Base-by-base conservation (phyloP, 1,140 invertebrate genomes). In the Oncopeltus fasciatus region DNA sequence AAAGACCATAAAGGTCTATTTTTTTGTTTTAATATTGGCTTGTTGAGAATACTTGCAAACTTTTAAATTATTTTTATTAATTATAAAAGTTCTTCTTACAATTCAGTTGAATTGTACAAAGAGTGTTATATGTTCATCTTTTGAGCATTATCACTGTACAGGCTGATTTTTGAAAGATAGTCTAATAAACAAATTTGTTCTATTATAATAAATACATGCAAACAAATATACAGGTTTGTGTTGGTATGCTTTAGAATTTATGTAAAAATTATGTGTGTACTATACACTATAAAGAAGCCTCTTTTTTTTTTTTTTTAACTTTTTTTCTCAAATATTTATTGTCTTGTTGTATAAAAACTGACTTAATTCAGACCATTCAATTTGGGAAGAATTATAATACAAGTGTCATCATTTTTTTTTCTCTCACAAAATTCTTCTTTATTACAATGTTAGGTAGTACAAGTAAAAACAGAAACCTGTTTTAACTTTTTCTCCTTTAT, bases 181-280 rank as follows among this genome's bases (percentile, higher is more conserved):
- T 58, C 3, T 58, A 31, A 53, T 33, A 61, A 31, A 53, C 26
- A 61, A 61, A 61, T 29, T 61, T 61, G 18, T 31, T 61, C 47
- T 61, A 61, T 61, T 61, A 33, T 56, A 29, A 56, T 53, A 61
- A 61, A 61, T 56, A 61, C 60, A 61, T 61, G 60, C 49, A 61
- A 18, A 44, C 51, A 27, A 47, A 49, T 18, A 47, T 61, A 61
- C 60, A 61, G 56, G 18, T 38, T 61, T 61, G 60, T 61, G 60
- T 33, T 56, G 60, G 44, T 61, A 29, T 44, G 24, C 21, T 28
- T 43, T 43, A 60, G 31, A 60, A 46, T 57, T 5, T 51, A 33
- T 33, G 31, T 44, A 27, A 46, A 20, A 60, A 11, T 43, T 24
- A 43, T n/a, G 20, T 57, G 53, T 57, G 20, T 60, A 53, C 21